phyloP scores from a whole-genome alignment of 1,140 invertebrate species.

The Agraylea sexmaculata region DNA sequence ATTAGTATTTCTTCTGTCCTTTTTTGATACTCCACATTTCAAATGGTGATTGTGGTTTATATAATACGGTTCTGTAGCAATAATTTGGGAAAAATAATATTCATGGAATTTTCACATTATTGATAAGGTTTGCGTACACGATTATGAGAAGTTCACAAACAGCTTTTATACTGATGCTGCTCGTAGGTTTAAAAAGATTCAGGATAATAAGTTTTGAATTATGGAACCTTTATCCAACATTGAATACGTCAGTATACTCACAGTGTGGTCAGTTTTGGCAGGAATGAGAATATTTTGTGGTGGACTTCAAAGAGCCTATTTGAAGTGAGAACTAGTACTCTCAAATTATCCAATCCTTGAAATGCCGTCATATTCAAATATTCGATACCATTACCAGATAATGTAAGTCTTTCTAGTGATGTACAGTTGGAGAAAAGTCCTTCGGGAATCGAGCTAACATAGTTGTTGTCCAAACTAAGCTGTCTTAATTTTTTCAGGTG shows the following conservation, averaged over 20 bases:
- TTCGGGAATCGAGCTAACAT: conserved; percentile 42
- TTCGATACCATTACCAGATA: conserved; percentile 46
- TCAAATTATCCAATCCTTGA: conserved; percentile 30
- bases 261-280: conserved; percentile 36
- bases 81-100: too few species aligned
- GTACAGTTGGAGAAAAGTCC: conserved; percentile 41
- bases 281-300: conserved; percentile 34
- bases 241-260: conserved; percentile 24
- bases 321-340: conserved; percentile 31
- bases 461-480: conserved; percentile 36
- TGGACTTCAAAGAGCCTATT: conserved; percentile 36
- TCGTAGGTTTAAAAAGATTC: too few species aligned
- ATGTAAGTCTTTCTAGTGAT: conserved; percentile 42
- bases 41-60: too few species aligned
- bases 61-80: too few species aligned
- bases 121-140: too few species aligned
- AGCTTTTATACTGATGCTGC: too few species aligned
- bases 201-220: too few species aligned
- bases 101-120: too few species aligned
- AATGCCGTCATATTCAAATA: conserved; percentile 34
- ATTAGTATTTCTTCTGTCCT: too few species aligned
- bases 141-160: too few species aligned
- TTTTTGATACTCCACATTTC: too few species aligned
- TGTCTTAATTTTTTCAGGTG: conserved; percentile 28
- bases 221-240: not conserved